Evolutionary conservation across 2,113 vertebrate species (phyloP).

Genomic region (Prolemur simus): DNA sequence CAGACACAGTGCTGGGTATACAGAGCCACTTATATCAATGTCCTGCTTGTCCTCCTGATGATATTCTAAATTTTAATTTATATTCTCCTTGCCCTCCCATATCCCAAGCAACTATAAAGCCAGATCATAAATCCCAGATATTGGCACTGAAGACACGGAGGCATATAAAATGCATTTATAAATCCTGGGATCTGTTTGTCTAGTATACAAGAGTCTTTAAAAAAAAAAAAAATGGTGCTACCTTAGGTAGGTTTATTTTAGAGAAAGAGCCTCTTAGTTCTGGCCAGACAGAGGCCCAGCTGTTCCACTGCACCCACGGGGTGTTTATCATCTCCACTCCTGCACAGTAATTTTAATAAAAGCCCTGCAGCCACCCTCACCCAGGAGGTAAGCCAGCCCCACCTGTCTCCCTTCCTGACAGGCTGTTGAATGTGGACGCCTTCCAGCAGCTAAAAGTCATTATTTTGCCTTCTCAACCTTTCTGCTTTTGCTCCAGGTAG

Average conservation of each 20-base stretch:
- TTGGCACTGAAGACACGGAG: not conserved
- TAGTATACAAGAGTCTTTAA: not conserved
- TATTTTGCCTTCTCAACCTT: not conserved
- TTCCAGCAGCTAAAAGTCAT: slow-evolving; percentile 54
- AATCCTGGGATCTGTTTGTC: not conserved
- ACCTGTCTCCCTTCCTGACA: slow-evolving; percentile 61
- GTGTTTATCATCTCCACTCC: not conserved
- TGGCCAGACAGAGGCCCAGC: slow-evolving; percentile 26
- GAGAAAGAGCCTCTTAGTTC: not conserved
- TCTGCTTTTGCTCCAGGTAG: slow-evolving; percentile 17
- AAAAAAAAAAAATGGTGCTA: not conserved
- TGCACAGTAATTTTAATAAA: slow-evolving; percentile 48
- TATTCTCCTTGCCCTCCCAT: not conserved
- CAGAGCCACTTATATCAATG: not conserved
- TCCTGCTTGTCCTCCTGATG: not conserved
- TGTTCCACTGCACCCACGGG: not conserved
- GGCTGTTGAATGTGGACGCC: slow-evolving; percentile 45
- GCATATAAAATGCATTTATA: not conserved
- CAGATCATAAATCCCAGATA: not conserved
- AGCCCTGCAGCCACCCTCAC: not conserved
- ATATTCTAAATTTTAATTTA: not conserved
- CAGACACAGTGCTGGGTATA: not conserved
- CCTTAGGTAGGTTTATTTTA: slow-evolving; percentile 52
- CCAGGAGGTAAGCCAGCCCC: slow-evolving; percentile 16
- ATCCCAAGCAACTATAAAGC: not conserved